Conservation (phyloP, 2,113 vertebrate genomes). For the Cyprinodon variegatus region DNA sequence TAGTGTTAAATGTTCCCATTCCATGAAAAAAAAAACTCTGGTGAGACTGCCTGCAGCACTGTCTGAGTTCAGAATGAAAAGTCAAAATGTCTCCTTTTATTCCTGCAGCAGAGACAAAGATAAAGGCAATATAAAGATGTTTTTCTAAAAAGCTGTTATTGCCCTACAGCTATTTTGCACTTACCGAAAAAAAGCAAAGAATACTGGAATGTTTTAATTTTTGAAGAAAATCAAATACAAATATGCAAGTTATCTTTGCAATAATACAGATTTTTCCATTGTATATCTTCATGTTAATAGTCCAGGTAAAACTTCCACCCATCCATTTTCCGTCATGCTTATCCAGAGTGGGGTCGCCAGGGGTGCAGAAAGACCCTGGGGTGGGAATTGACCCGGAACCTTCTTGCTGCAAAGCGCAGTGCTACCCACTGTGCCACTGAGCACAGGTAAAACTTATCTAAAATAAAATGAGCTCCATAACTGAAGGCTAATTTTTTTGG, state of each 20-base stretch:
- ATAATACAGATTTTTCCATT: not conserved
- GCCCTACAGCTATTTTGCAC: constrained; percentile 25
- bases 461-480: constrained; percentile 4
- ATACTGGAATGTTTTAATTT: constrained; percentile 13
- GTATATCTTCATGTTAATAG: not conserved
- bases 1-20: constrained; percentile 11
- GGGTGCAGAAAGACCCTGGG: too few relatives aligned
- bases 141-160: constrained; percentile 36
- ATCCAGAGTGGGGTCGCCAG: too few relatives aligned
- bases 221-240: not conserved
- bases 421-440: too few relatives aligned
- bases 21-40: constrained; percentile 5
- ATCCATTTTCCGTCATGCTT: too few relatives aligned
- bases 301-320: too few relatives aligned
- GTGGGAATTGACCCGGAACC: too few relatives aligned
- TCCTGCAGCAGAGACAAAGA: constrained; percentile 17
- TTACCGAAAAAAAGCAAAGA: constrained; percentile 19
- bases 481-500: not conserved
- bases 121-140: constrained; percentile 36
- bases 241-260: constrained; percentile 7
- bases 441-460: not conserved
- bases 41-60: constrained; percentile 19
- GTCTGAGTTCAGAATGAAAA: constrained; percentile 31
- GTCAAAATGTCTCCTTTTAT: constrained; percentile 36
- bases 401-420: too few relatives aligned